Conservation (phyloP, 2,888 invertebrate species). For the Idaea dimidiata region DNA sequence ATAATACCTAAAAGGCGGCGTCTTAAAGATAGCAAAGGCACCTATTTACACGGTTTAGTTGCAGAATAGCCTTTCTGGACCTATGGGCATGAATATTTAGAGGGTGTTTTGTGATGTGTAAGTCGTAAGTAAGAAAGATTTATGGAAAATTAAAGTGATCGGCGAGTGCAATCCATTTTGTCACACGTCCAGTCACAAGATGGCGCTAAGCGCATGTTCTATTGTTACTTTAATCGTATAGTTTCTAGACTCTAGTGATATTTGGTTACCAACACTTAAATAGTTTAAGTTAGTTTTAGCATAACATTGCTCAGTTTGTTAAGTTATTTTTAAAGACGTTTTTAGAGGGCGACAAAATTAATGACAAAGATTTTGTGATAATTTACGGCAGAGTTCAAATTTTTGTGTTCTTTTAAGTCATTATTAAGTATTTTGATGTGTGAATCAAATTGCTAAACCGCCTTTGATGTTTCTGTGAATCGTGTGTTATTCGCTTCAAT, state of each 20-base stretch:
- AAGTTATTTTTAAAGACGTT: neutral
- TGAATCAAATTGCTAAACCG: neutral
- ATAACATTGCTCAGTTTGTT: neutral
- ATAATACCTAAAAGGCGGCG: too few species aligned
- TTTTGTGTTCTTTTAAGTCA: neutral
- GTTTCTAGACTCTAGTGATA: neutral
- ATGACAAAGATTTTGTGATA: constrained; percentile 1
- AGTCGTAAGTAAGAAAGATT: too few species aligned
- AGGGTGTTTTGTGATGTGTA: too few species aligned
- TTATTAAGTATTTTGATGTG: neutral
- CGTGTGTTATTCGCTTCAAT: neutral
- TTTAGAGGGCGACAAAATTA: neutral
- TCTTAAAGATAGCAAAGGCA: too few species aligned
- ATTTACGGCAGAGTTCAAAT: neutral
- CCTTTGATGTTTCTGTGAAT: neutral
- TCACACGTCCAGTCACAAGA: neutral
- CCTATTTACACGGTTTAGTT: too few species aligned
- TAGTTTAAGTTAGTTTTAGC: neutral
- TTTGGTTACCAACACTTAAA: neutral
- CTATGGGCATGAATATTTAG: too few species aligned
- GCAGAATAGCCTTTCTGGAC: too few species aligned
- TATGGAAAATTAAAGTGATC: too few species aligned
- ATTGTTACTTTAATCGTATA: neutral
- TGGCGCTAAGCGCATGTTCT: neutral
- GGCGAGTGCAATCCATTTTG: too few species aligned